Evolutionary conservation across 2,888 invertebrate genomes (phyloP), one percentile per base, ranked within the genome.

Genomic region (Cordylochernes scorpioides): DNA sequence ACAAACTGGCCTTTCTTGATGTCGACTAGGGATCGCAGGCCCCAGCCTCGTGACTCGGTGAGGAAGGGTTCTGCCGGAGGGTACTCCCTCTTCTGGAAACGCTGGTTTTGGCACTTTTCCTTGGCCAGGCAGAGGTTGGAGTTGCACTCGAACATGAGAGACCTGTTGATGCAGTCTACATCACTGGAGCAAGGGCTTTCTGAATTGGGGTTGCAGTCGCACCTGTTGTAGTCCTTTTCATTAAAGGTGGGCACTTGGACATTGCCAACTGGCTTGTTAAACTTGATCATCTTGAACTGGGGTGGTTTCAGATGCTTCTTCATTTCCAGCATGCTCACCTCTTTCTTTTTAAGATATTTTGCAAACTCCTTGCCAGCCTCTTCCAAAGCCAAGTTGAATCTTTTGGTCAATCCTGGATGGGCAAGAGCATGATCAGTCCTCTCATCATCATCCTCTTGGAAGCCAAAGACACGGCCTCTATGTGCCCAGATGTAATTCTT

Each of bases 401-500:
- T 61, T 7, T 60, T 62, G 31, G 71, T 68, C 21, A 28, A 21
- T 22, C 24, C 10, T n/a, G 22, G 18, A 13, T 28, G 14, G 4
- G 19, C 12, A n/a, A n/a, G n/a, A 6, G 21, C 4, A 10, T 22
- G 5, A 5, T 28, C 28, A 14, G 13, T 16, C 30, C 44, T 45
- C 7, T 49, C 50, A 32, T 55, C 53, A 43, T 61, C 61, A 15
- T 78, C 86, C 50, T 82, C 82, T 52, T 82, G 74, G 51, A 77
- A 88, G 0, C 74, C 63, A 52, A 84, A 88, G 1, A 74, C 75
- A 0, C 75, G 59, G 2, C 74, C 71, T 15, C 72, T 61, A 38
- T 70, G 68, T 9, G 77, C 68, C 80, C 80, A 84, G 45, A 71
- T 72, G 48, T 80, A 41, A 51, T 91, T 77, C 46, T 78, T 69